Evolutionary conservation across 2,113 vertebrate species (phyloP).

Genomic region (Dicentrarchus labrax): DNA sequence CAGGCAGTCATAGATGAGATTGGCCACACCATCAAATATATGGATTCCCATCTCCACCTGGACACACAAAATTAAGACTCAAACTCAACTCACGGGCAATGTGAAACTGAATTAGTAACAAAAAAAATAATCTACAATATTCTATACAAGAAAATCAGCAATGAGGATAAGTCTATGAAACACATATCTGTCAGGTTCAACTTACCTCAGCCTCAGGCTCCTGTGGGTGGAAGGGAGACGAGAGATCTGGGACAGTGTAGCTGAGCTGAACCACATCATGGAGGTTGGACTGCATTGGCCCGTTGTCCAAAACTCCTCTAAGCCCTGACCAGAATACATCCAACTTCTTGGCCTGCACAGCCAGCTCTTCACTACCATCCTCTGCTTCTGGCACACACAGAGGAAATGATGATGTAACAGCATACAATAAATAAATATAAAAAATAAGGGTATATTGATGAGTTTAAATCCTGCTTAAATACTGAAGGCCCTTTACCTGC

Average conservation of each 20-base stretch:
- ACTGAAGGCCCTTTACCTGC: conserved; percentile 34
- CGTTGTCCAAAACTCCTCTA: conserved; percentile 86
- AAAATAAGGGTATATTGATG: neutral
- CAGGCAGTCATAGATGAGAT: conserved; percentile 90
- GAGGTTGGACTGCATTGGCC: conserved; percentile 85
- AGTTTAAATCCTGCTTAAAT: neutral
- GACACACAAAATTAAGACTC: conserved; percentile 28
- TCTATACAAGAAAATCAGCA: neutral
- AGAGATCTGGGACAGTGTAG: conserved; percentile 77
- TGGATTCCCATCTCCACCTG: conserved; percentile 86
- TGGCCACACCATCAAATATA: conserved; percentile 90
- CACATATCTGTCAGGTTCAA: neutral
- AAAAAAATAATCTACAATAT: neutral
- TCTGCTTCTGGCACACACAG: conserved; percentile 34
- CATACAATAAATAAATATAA: neutral
- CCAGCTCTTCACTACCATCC: conserved; percentile 18
- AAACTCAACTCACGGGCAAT: neutral
- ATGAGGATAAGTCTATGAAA: neutral
- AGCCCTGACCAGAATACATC: conserved; percentile 91
- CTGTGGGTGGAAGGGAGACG: conserved; percentile 72
- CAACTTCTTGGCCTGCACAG: conserved; percentile 62
- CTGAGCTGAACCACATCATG: conserved; percentile 86
- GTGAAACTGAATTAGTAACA: neutral
- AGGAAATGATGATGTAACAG: neutral
- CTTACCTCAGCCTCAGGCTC: conserved; percentile 86